Evolutionary conservation across 2,888 invertebrate species (phyloP).

Genomic region (Rhogogaster chlorosoma): DNA sequence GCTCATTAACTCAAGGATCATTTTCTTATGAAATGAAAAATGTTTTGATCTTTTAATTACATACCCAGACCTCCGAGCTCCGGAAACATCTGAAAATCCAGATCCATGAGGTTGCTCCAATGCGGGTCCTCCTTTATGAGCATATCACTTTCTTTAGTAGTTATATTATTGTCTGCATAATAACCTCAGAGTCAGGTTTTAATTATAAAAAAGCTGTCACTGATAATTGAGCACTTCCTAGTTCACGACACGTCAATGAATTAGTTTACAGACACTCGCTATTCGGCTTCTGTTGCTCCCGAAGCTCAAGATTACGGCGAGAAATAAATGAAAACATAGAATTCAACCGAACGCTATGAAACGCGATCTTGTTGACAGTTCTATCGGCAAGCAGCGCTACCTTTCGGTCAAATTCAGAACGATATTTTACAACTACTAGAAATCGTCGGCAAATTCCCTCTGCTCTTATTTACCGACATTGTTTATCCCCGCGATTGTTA

Average conservation of each 20-base stretch:
- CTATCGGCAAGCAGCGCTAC: neutral
- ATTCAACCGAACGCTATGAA: neutral
- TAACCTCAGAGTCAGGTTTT: neutral
- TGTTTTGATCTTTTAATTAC: conserved; percentile 53
- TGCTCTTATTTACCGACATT: neutral
- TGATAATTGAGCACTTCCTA: neutral
- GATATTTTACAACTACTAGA: neutral
- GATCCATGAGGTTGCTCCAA: conserved; percentile 63
- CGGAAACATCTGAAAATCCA: conserved; percentile 68
- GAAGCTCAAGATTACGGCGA: conserved; percentile 15
- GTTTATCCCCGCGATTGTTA: neutral
- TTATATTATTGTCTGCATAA: conserved; percentile 35
- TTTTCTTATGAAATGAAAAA: neutral
- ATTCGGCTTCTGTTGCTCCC: neutral
- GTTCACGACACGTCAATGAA: conserved; percentile 9
- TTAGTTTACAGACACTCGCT: neutral
- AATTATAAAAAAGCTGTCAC: neutral
- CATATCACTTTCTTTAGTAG: conserved; percentile 60
- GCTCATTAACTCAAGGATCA: neutral
- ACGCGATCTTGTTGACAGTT: conserved; percentile 24
- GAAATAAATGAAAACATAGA: conserved; percentile 34
- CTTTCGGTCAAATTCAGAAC: neutral
- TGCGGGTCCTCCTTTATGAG: conserved; percentile 69
- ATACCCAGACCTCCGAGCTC: conserved; percentile 68
- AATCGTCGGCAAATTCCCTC: neutral